Conservation (phyloP, 2,797 vertebrate species). For the Aphelocoma californica region DNA sequence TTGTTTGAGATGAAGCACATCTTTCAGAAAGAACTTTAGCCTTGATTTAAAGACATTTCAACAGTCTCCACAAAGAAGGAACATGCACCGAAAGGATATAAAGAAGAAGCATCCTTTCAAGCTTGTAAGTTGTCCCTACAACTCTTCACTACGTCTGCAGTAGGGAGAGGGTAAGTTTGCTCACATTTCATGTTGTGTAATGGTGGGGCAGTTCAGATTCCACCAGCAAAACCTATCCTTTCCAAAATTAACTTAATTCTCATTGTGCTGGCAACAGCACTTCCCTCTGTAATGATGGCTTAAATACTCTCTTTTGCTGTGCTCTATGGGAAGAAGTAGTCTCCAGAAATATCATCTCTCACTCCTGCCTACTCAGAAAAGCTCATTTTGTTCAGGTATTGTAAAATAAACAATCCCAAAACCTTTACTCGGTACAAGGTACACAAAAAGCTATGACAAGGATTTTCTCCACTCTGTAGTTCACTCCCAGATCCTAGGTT, state of each 20-base stretch:
- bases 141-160: background rate
- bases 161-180: background rate
- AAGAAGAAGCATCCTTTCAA: background rate
- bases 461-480: background rate
- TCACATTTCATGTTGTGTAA: background rate
- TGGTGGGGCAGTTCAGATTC: background rate
- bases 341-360: background rate
- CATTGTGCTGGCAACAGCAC: background rate
- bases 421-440: background rate
- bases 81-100: background rate
- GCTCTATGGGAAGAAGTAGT: background rate
- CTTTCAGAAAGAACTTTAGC: background rate
- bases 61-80: background rate
- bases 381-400: background rate
- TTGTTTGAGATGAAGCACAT: background rate
- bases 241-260: background rate
- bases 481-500: background rate
- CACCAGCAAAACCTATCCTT: background rate
- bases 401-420: background rate
- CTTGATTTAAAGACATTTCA: background rate
- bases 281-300: background rate
- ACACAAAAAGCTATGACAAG: background rate
- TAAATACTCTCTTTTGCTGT: background rate
- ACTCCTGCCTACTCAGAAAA: background rate
- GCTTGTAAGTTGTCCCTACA: background rate